Percentiles rank a stretch among this genome's conserved stretches.
phyloP scores from a whole-genome alignment of 2,888 invertebrate species.

The Spisula subtruncata region DNA sequence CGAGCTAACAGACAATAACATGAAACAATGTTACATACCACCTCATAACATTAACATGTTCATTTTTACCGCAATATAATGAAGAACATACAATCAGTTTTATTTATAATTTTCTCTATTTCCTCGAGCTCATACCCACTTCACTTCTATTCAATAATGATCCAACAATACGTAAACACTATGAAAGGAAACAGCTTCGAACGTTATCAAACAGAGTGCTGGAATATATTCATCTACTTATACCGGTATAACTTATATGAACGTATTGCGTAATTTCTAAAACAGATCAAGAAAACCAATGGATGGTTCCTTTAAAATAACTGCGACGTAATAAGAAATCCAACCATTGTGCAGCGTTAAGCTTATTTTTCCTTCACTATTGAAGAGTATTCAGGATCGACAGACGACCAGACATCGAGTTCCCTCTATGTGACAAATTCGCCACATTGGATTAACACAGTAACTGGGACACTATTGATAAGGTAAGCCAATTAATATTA shows the following conservation, averaged over 20 bases:
- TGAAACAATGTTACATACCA: no score
- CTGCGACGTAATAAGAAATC: background rate
- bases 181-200: background rate
- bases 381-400: slow-evolving; percentile 17
- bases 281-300: background rate
- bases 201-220: background rate
- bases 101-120: background rate
- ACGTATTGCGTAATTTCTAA: background rate
- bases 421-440: background rate
- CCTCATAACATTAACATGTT: background rate
- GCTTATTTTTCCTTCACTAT: slow-evolving; percentile 13
- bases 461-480: background rate
- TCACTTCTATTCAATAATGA: background rate
- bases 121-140: background rate
- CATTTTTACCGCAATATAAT: background rate
- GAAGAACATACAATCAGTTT: slow-evolving; percentile 9
- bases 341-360: background rate
- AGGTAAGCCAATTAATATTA: background rate
- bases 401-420: background rate
- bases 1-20: background rate
- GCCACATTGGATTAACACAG: background rate
- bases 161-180: background rate
- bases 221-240: background rate
- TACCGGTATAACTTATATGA: background rate
- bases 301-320: background rate